These are phyloP conservation scores for Tetropium fuscum DNA, from an alignment of 2,888 invertebrate species.

Conservation along the genomic window DNA sequence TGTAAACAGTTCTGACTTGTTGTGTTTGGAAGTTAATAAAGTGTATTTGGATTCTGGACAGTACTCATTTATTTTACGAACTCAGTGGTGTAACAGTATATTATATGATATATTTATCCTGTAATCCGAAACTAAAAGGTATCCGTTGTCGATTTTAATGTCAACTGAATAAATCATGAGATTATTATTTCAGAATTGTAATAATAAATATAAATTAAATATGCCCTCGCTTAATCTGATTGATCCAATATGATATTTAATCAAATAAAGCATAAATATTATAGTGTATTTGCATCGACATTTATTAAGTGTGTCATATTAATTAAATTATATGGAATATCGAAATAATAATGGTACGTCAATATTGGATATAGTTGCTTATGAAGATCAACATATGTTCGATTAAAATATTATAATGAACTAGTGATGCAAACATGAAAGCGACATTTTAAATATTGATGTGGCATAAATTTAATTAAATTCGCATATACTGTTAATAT, in stretches of 20 bases:
- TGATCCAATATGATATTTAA: conserved; percentile 22
- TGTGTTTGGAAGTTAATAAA: too few species aligned
- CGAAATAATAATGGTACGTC: conserved; percentile 29
- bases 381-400: conserved; percentile 53
- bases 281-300: conserved; percentile 25
- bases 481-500: conserved; percentile 58
- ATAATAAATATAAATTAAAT: conserved; percentile 19
- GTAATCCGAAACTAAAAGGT: not conserved
- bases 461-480: conserved; percentile 58
- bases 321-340: conserved; percentile 33
- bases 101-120: not conserved
- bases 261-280: conserved; percentile 30
- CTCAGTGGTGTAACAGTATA: too few species aligned
- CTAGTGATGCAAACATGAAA: conserved; percentile 22
- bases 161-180: not conserved
- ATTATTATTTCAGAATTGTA: conserved; percentile 9
- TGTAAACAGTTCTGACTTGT: too few species aligned
- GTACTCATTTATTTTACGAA: too few species aligned
- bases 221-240: conserved; percentile 10
- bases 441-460: conserved; percentile 56
- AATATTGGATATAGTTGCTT: conserved; percentile 32
- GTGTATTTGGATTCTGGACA: too few species aligned
- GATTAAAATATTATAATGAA: conserved; percentile 55
- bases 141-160: not conserved
- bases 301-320: conserved; percentile 33